Evolutionary conservation across 2,113 vertebrate species (phyloP), one percentile per base, ranked within the genome.

Genomic region (Nycticorax nycticorax): DNA sequence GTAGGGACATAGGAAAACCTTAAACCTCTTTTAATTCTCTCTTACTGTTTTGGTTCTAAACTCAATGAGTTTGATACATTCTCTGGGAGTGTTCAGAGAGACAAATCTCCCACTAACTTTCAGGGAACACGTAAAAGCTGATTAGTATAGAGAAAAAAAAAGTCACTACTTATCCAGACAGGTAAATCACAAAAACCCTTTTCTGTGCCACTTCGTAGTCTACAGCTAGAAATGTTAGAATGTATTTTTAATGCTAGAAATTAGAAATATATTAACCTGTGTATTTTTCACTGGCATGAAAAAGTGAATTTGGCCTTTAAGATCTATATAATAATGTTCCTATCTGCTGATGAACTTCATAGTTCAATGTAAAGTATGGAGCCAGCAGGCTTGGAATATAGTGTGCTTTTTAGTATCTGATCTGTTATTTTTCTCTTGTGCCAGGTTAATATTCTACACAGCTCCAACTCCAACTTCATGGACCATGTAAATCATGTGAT

Each of bases 401-500:
- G 18, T 62, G 14, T 24, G 30, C 33, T 52, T 85, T 37, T 50
- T 73, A 85, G 11, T 53, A 68, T 55, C 73, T 22, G 39, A 30
- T 64, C 48, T 64, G 41, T 89, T 95, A 24, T 60, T 87, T 57
- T 91, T 90, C 59, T 50, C 35, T 91, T 95, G 55, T 81, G 39
- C 50, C 93, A 99, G 99, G 98, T 99, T 96, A 98, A 98, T 68
- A 92, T 99, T 53, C 98, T 99, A 35, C 99, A 99, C 94, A 98
- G 97, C 62, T 98, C 98, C 97, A 98, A 97, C 80, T 98, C 98
- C 68, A 97, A 98, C 60, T 92, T 98, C 12, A 96, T 94, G 75
- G 98, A 98, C 37, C 99, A 99, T 9, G 92, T 98, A 96, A 99
- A 96, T 97, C 99, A 99, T 84, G 96, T 99, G 63, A 97, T 98